Evolutionary conservation across 1,140 invertebrate species (phyloP).

Genomic region (Aphidius gifuensis): DNA sequence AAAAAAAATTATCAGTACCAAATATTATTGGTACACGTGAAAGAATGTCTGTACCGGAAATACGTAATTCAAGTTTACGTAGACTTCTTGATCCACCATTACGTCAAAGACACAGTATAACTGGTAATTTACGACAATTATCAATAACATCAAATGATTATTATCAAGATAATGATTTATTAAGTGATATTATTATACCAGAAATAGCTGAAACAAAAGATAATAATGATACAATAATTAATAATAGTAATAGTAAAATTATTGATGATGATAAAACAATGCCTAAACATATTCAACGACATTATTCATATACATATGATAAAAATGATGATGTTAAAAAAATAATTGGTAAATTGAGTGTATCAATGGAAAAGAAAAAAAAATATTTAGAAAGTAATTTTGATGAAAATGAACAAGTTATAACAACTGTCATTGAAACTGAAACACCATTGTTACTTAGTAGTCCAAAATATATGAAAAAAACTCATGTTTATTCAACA

Average conservation of each 20-base stretch:
- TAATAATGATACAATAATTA: too few species aligned
- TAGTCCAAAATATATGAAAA: constrained; percentile 46
- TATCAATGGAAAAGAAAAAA: constrained; percentile 38
- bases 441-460: constrained; percentile 42
- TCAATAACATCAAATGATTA: constrained; percentile 10
- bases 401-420: constrained; percentile 48
- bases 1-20: constrained; percentile 11
- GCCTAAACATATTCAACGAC: constrained; percentile 46
- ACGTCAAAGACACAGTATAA: constrained; percentile 48
- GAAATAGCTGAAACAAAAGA: too few species aligned
- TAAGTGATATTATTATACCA: too few species aligned
- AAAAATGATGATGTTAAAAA: constrained; percentile 31
- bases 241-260: too few species aligned
- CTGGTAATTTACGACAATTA: constrained; percentile 36
- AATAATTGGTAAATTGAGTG: constrained; percentile 33
- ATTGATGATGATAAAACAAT: constrained; percentile 19
- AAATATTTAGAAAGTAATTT: constrained; percentile 51
- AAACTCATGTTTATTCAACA: constrained; percentile 38
- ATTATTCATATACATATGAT: constrained; percentile 50
- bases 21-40: constrained; percentile 28
- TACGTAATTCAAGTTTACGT: constrained; percentile 46
- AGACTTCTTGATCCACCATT: constrained; percentile 45
- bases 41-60: constrained; percentile 49
- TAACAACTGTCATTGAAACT: constrained; percentile 50
- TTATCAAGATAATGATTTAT: too few species aligned